Evolutionary conservation across 1,140 invertebrate genomes (phyloP), one percentile per base, ranked within the genome.

Genomic region (Heliconius nattereri): DNA sequence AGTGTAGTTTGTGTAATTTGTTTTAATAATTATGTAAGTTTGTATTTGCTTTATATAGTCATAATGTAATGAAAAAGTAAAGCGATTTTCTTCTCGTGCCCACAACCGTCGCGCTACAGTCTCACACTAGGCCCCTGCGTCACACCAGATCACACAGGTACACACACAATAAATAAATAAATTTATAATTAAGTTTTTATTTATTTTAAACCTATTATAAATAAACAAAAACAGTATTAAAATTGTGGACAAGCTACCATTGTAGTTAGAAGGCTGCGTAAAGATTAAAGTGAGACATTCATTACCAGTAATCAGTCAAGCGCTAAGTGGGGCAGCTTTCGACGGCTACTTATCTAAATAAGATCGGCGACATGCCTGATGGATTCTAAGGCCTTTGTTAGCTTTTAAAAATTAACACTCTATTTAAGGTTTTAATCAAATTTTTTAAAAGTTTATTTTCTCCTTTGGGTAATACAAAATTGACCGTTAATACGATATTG

Each of bases 331-430:
- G 86, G 83, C 73, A 84, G 83, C 85, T 90, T 89, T 87, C 88
- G 89, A 86, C 89, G 85, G 86, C 86, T 86, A 89, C 89, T 92
- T 92, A 92, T 92, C 91, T 92, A 90, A 92, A 92, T 92, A 92
- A 90, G 91, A 92, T 92, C 91, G 84, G 87, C 78, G 90, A 85
- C 86, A 85, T 88, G 87, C 90, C 88, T 92, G 91, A 92, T 92
- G 89, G 91, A 92, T 92, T 89, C 88, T 85, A 87, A 90, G 89
- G 90, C 88, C 85, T 85, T 88, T 84, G 78, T 84, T 76, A 35
- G 78, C 72, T 81, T 81, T 81, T 81, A 54, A 78, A 76, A 80
- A 75, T 78, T 75, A 81, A 81, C 72, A 78, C 23, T 23, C 7
- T 7, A 40, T 11, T 40, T 7, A 35, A 32, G 29, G 35, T 72